Base-by-base conservation (phyloP, 2,113 vertebrate genomes). In the Dromas ardeola region DNA sequence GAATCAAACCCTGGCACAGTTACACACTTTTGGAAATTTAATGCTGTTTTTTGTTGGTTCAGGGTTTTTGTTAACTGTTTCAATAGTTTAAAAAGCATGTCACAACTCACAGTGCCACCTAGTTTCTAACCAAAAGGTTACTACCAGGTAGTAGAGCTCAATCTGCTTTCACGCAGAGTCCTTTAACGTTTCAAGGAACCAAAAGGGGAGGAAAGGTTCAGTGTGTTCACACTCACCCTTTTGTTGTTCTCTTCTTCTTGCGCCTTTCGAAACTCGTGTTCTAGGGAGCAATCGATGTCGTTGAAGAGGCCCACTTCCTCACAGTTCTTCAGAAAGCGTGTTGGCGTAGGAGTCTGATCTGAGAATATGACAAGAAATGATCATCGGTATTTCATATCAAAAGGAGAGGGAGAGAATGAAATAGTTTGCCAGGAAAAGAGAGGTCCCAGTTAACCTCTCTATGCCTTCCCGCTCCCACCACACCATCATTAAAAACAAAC, bases 311-410 rank as follows among this genome's bases (percentile, higher is more conserved):
- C 99, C 67, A 99, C 99, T 95, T 99, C 99, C 96, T 99, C 99
- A 76, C 99, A 99, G 98, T 99, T 99, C 98, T 99, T 99, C 98
- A 99, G 98, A 96, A 99, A 99, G 81, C 99, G 99, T 2, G 99
- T 99, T 34, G 99, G 99, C 17, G 99, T 99, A 10, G 99, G 99
- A 72, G 99, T 99, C 97, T 99, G 99, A 98, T 99, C 99, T 99
- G 98, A 90, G 98, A 98, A 96, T 36, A 81, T 12, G 67, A 62
- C 53, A 91, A 85, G 50, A 88, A 86, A 96, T 29, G 3, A 29
- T 63, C 27, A 7, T 29, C n/a, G 55, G 16, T 63, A 49, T 66
- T 85, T 95, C 81, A 58, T 65, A 85, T 18, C 67, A 49, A 90
- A 88, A 78, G 52, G 40, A 78, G 58, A 82, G 27, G 43, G 30